phyloP scores from a whole-genome alignment of 2,888 invertebrate genomes.

The Caenorhabditis parvicauda region DNA sequence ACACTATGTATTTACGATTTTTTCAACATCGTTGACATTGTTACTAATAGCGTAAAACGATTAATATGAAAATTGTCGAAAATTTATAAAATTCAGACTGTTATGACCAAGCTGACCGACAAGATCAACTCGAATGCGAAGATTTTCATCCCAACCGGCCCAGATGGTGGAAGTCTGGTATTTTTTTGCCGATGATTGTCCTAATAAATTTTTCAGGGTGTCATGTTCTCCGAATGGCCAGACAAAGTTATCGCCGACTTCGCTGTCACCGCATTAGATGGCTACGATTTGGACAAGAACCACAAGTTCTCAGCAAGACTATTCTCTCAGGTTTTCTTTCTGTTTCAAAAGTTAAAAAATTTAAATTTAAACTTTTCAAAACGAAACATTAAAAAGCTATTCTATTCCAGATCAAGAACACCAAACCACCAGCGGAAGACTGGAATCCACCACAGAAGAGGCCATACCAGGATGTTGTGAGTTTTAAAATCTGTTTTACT shows the following conservation, averaged over 20 bases:
- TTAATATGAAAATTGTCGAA: not conserved
- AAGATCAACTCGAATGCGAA: constrained; percentile 83
- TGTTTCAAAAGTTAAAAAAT: too few species aligned
- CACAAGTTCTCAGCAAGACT: constrained; percentile 87
- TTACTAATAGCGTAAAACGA: too few species aligned
- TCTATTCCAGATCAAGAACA: constrained; percentile 67
- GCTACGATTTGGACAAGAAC: constrained; percentile 89
- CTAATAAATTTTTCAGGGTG: constrained; percentile 42
- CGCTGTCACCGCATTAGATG: constrained; percentile 83
- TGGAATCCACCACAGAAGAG: constrained; percentile 88
- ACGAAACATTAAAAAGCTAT: constrained; percentile 82
- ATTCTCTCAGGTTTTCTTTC: constrained; percentile 81
- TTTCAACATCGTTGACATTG: too few species aligned
- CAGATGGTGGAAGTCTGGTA: constrained; percentile 74
- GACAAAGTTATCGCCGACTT: constrained; percentile 67
- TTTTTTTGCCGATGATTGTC: not conserved
- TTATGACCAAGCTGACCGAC: constrained; percentile 69
- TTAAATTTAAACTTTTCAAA: too few species aligned
- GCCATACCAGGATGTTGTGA: constrained; percentile 74
- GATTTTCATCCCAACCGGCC: constrained; percentile 81
- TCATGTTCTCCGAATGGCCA: constrained; percentile 52
- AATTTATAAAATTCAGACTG: constrained; percentile 9
- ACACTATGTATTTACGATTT: too few species aligned
- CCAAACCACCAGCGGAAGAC: constrained; percentile 82
- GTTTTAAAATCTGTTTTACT: constrained; percentile 3